Evolutionary conservation across 1,140 invertebrate species (phyloP), one percentile per base, ranked within the genome.

Genomic region (Condylostylus longicornis): DNA sequence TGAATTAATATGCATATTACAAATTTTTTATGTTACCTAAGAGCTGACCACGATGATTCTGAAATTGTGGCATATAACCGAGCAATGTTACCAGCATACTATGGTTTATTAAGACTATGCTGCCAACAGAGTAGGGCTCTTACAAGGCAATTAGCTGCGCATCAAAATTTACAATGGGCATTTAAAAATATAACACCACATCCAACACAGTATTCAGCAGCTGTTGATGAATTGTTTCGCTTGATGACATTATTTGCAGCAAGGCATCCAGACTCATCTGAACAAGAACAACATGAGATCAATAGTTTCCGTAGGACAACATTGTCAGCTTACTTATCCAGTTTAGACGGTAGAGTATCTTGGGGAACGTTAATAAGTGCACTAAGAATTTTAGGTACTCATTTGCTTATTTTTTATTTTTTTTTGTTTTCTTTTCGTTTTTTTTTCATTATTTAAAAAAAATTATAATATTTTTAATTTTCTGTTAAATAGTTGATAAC

Each of bases 101-200:
- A 94, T 58, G 86, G 87, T 20, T 66, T 95, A 39, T 66, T 94
- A 43, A 67, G 86, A 41, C 70, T 91, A 53, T 91, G 85, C 56
- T 94, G 88, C 58, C 78, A 85, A 47, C 79, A 85, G 50, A 91
- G 87, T 1, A 69, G 77, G 6, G 63, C 72, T 4, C 89, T 94
- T 58, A 86, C 86, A 17, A 70, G 85, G 37, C 76, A 85, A 52
- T 64, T 94, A 18, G 83, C 86, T 1, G 75, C 76, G 42, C 89
- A 95, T 69, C 88, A 93, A 64, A 94, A 95, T 65, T 76, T 94
- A 27, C 83, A 88, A 53, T 95, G 89, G 89, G 89, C 89, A 32
- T 94, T 93, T 60, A 86, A 91, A 52, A 93, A 94, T 56, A 93
- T 95, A 36, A 88, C 86, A 14, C 86, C 86, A 12, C 87, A 90